Evolutionary conservation across 1,140 invertebrate genomes (phyloP).

Genomic region (Chlorops oryzae): DNA sequence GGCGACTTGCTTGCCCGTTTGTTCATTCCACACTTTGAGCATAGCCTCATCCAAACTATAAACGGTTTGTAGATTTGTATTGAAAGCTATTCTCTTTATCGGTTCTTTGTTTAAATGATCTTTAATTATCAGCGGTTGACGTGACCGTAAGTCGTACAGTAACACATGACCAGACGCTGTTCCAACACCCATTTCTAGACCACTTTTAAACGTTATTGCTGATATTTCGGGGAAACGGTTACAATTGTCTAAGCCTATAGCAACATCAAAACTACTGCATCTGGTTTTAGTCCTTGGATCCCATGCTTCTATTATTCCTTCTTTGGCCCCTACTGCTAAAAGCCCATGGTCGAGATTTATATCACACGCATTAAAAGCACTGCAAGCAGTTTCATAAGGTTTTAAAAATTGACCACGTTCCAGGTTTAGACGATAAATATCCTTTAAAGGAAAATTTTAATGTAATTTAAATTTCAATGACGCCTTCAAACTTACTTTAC

Average conservation of each 20-base stretch:
- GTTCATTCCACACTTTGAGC: slow-evolving; percentile 92
- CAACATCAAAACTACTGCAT: slow-evolving; percentile 81
- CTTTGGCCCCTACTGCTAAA: slow-evolving; percentile 79
- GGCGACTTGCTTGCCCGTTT: slow-evolving; percentile 85
- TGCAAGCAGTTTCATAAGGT: slow-evolving; percentile 69
- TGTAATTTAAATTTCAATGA: too few relatives aligned
- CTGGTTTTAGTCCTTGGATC: slow-evolving; percentile 75
- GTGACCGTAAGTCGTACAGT: slow-evolving; percentile 90
- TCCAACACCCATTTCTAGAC: slow-evolving; percentile 82
- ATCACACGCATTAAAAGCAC: slow-evolving; percentile 76
- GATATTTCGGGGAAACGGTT: slow-evolving; percentile 52
- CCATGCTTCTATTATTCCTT: slow-evolving; percentile 93
- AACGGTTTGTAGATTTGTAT: slow-evolving; percentile 72
- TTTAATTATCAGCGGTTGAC: slow-evolving; percentile 82
- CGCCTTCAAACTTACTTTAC: slow-evolving; percentile 63
- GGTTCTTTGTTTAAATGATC: slow-evolving; percentile 93
- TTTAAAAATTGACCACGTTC: slow-evolving; percentile 91
- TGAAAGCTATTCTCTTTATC: slow-evolving; percentile 86
- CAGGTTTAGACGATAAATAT: slow-evolving; percentile 92
- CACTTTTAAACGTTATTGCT: slow-evolving; percentile 73
- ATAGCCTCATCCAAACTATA: slow-evolving; percentile 88
- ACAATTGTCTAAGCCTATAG: slow-evolving; percentile 54
- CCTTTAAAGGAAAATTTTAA: slow-evolving; percentile 49
- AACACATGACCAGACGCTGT: slow-evolving; percentile 89
- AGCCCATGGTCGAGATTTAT: slow-evolving; percentile 88